phyloP scores from a whole-genome alignment of 53 echinoderm and acorn worm genomes.

The Mesocentrotus franciscanus region DNA sequence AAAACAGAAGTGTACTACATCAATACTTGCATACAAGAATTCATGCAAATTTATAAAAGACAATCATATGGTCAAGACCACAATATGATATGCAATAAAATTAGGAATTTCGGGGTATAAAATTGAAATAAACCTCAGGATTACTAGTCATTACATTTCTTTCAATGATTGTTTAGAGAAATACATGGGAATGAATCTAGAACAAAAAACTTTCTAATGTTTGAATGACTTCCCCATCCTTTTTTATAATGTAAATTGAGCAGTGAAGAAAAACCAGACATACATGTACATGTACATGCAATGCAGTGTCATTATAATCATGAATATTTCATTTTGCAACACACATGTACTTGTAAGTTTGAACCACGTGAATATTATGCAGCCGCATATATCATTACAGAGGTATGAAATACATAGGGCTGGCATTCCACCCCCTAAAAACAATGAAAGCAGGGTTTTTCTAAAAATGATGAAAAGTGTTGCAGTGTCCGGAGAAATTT shows the following conservation, averaged over 20 bases:
- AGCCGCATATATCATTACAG: neutral
- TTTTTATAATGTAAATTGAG: neutral
- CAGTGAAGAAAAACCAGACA: neutral
- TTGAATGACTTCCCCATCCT: neutral
- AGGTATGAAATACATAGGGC: neutral
- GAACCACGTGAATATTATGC: neutral
- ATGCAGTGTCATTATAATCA: neutral
- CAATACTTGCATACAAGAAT: neutral
- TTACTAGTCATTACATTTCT: neutral
- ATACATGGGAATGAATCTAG: neutral
- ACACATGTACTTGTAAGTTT: neutral
- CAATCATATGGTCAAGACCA: neutral
- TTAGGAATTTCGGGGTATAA: neutral
- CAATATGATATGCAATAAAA: neutral
- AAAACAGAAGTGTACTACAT: neutral
- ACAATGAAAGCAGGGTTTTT: slow-evolving; percentile 12
- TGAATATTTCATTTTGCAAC: neutral
- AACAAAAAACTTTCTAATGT: neutral
- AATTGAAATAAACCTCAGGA: neutral
- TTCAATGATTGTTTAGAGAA: neutral
- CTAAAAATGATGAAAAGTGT: slow-evolving; percentile 13
- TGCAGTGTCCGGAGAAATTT: slow-evolving; percentile 38
- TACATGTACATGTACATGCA: neutral
- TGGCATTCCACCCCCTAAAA: neutral
- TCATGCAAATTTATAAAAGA: neutral